Conservation (phyloP, 2,888 invertebrate species). For the Caenorhabditis japonica region DNA sequence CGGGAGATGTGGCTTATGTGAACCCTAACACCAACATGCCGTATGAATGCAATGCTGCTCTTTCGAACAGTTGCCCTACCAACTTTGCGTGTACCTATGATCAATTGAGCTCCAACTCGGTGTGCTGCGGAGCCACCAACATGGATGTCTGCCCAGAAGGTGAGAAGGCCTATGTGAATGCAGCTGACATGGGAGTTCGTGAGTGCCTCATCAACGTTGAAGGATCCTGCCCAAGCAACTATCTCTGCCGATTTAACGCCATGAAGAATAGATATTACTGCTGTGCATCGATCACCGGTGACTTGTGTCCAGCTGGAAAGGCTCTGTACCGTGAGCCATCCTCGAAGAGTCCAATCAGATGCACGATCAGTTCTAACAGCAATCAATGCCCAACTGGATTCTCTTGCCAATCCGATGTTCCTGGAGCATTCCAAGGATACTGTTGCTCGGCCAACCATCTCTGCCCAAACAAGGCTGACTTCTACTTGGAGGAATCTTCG, state of each 20-base stretch:
- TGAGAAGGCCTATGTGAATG: conserved; percentile 77
- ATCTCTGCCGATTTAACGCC: conserved; percentile 76
- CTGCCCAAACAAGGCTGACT: conserved; percentile 76
- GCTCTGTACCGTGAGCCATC: conserved; percentile 73
- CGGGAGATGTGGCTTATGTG: conserved; percentile 73
- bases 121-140: conserved; percentile 76
- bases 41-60: conserved; percentile 73
- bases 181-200: conserved; percentile 73
- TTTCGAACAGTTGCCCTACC: conserved; percentile 75
- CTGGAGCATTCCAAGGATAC: conserved; percentile 76
- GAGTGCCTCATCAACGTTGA: conserved; percentile 77
- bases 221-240: conserved; percentile 73
- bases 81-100: conserved; percentile 76
- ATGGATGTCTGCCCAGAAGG: conserved; percentile 76
- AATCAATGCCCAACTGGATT: conserved; percentile 73
- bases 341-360: conserved; percentile 71
- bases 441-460: conserved; percentile 73
- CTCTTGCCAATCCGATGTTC: conserved; percentile 74
- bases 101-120: conserved; percentile 69
- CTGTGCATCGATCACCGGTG: conserved; percentile 75
- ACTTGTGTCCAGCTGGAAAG: conserved; percentile 75
- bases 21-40: conserved; percentile 76
- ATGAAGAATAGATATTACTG: conserved; percentile 75
- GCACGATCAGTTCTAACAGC: conserved; percentile 70
- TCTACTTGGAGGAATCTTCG: conserved; percentile 73